Base-by-base conservation (phyloP, 2,113 vertebrate species). In the Patagioenas fasciata region DNA sequence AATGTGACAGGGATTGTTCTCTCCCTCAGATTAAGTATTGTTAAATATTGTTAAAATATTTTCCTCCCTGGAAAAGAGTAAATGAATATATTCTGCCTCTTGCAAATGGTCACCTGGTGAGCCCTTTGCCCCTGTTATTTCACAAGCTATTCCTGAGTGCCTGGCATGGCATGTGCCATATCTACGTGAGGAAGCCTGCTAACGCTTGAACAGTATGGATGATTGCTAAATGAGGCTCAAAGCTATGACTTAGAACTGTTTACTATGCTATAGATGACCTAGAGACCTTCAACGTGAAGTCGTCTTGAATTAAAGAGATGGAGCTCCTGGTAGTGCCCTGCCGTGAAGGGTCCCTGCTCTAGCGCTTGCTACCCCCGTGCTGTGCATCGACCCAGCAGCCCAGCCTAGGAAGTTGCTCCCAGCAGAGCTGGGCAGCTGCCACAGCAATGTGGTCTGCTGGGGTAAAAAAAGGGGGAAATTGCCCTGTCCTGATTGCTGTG, bases 21-120 rank as follows among this genome's bases (percentile, higher is more conserved):
- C 56, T 11, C n/a, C 6, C 6, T 61, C 66, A 64, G 31, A 34
- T 53, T 47, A 25, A 80, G 20, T 1, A 0, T 61, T 70, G 34
- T 42, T 4, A 7, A 48, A 6, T n/a, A 24, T 5, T 5, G 4
- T 57, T 74, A 74, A 85, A 79, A 51, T 21, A 0, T 74, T 73
- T 58, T 38, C 4, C 12, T 47, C 6, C 10, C 2, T 12, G 28
- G 5, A 69, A 40, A 6, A n/a, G 11, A 0, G 1, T 47, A 19
- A 69, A 73, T 36, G 31, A 2, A 57, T 29, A 5, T 79, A 3
- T 28, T 82, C 25, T 75, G 9, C 19, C 7, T 47, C 25, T n/a
- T 65, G 44, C 6, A 8, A 28, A 60, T 18, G 13, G 5, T 50
- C 4, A 6, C 16, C 26, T 50, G 19, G 57, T 21, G 10, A 69